Percentiles rank a stretch among this genome's conserved stretches.
Evolutionary conservation across 2,888 invertebrate species (phyloP).

Genomic region (Ormyrus thymus): DNA sequence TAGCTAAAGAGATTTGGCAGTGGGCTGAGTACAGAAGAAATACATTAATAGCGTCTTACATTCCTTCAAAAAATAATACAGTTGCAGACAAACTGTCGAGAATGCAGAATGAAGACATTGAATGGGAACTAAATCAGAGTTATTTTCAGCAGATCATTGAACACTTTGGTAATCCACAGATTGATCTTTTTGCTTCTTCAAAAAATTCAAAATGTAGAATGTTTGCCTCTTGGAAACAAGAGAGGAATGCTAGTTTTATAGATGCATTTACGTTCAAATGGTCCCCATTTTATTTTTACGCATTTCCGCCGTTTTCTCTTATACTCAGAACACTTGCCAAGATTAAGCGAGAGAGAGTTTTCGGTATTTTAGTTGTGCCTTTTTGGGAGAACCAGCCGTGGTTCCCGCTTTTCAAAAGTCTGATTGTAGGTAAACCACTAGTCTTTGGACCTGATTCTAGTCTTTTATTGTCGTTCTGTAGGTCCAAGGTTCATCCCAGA

Average conservation of each 20-base stretch:
- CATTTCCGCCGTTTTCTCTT: slow-evolving; percentile 55
- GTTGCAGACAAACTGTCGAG: slow-evolving; percentile 55
- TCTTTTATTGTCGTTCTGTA: background rate
- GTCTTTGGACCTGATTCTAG: no score
- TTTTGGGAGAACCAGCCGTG: slow-evolving; percentile 53
- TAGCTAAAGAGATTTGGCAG: background rate
- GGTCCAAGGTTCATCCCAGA: background rate
- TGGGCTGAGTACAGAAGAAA: background rate
- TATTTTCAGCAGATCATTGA: slow-evolving; percentile 24
- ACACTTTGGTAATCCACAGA: slow-evolving; percentile 26
- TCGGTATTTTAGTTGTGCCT: slow-evolving; percentile 52
- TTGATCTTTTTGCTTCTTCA: slow-evolving; percentile 53
- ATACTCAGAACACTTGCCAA: slow-evolving; percentile 22
- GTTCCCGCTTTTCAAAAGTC: slow-evolving; percentile 48
- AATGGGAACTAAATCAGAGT: slow-evolving; percentile 44
- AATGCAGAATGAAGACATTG: slow-evolving; percentile 45
- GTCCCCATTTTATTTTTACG: slow-evolving; percentile 39
- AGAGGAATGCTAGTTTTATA: slow-evolving; percentile 47
- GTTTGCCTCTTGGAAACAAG: slow-evolving; percentile 51
- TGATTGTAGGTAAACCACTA: background rate
- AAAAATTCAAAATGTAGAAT: slow-evolving; percentile 46
- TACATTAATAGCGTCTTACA: slow-evolving; percentile 53
- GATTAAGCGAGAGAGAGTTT: slow-evolving; percentile 44
- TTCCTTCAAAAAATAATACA: slow-evolving; percentile 48
- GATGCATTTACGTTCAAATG: slow-evolving; percentile 52